Evolutionary conservation across 2,113 vertebrate genomes (phyloP).

Genomic region (Sapajus apella): DNA sequence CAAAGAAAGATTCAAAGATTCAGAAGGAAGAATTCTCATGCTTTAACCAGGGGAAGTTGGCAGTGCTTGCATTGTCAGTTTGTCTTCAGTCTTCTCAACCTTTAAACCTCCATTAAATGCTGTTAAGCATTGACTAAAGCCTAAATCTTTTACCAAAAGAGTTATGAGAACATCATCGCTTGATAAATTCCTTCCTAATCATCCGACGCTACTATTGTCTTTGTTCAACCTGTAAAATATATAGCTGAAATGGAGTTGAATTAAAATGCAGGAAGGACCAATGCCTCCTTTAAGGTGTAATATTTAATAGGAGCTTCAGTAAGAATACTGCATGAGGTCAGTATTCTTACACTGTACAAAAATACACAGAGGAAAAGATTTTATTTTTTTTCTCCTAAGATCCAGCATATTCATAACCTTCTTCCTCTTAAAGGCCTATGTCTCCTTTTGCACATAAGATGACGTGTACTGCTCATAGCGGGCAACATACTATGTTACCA

Average conservation of each 20-base stretch:
- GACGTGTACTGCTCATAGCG: background rate
- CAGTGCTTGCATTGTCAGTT: background rate
- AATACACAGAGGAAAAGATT: background rate
- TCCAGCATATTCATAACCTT: background rate
- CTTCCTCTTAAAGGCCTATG: background rate
- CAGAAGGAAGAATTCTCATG: background rate
- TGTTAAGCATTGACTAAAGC: constrained; percentile 7
- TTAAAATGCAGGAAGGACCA: background rate
- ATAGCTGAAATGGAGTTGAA: background rate
- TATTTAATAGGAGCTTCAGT: background rate
- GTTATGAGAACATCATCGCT: constrained; percentile 56
- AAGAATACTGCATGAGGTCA: background rate
- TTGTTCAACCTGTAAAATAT: background rate
- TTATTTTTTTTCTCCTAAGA: background rate
- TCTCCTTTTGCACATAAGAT: background rate
- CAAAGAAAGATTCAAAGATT: background rate
- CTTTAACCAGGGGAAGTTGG: background rate
- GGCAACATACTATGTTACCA: too few species aligned
- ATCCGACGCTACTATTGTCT: constrained; percentile 27
- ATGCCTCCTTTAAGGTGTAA: background rate
- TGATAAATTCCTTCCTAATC: constrained; percentile 67
- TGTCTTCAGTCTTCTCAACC: background rate
- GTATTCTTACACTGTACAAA: background rate
- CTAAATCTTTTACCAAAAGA: constrained; percentile 49
- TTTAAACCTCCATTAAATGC: constrained; percentile 41